phyloP scores from a whole-genome alignment of 2,113 vertebrate species.

The Chitala chitala region DNA sequence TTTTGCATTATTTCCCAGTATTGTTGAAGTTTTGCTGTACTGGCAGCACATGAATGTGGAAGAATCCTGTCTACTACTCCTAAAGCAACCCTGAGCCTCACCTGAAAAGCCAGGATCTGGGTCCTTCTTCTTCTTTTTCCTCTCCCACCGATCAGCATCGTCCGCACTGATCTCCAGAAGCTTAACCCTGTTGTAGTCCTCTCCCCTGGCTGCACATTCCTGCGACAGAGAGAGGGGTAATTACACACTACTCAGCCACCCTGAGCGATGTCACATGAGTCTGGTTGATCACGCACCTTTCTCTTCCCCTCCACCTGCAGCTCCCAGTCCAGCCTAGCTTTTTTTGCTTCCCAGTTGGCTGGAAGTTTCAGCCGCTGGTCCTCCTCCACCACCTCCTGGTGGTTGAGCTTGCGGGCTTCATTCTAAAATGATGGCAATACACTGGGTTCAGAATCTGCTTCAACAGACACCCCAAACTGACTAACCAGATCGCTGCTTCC shows the following conservation, averaged over 20 bases:
- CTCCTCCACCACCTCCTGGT: slow-evolving; percentile 89
- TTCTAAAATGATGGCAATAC: too few relatives aligned
- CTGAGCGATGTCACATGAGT: too few relatives aligned
- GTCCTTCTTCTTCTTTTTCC: slow-evolving; percentile 86
- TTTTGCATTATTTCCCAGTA: too few relatives aligned
- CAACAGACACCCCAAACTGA: too few relatives aligned
- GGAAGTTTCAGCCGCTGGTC: slow-evolving; percentile 87
- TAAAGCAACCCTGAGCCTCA: too few relatives aligned
- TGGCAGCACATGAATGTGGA: too few relatives aligned
- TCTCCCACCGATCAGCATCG: slow-evolving; percentile 89
- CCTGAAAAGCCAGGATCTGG: slow-evolving; percentile 93
- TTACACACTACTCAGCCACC: too few relatives aligned
- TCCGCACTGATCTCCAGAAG: slow-evolving; percentile 88
- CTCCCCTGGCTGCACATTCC: slow-evolving; percentile 81
- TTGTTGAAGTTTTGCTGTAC: too few relatives aligned
- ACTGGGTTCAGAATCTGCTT: too few relatives aligned
- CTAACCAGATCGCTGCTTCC: too few relatives aligned
- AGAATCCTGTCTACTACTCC: too few relatives aligned
- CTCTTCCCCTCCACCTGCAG: slow-evolving; percentile 80
- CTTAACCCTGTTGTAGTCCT: slow-evolving; percentile 85
- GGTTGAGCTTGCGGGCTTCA: slow-evolving; percentile 89
- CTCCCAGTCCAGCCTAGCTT: slow-evolving; percentile 87
- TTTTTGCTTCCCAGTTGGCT: slow-evolving; percentile 91
- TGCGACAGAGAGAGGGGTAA: slow-evolving; percentile 37
- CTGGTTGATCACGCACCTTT: too few relatives aligned